A percentile compares a stretch with the other conserved stretches of the same genome.
Evolutionary conservation across 1,140 invertebrate genomes (phyloP).

Genomic region (Hestina assimilis): DNA sequence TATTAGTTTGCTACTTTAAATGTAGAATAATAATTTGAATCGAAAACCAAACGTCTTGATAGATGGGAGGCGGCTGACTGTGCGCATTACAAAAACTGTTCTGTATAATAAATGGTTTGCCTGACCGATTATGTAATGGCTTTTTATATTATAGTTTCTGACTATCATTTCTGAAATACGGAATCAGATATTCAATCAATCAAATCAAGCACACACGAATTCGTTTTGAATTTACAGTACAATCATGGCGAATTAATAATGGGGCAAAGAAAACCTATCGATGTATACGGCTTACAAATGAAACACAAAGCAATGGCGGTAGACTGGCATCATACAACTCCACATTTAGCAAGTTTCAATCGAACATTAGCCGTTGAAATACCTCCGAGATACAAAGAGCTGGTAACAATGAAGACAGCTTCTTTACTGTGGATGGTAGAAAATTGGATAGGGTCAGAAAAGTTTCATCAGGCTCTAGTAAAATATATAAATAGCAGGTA

Average conservation of each 20-base stretch:
- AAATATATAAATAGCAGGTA: constrained; percentile 64
- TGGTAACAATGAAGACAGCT: constrained; percentile 65
- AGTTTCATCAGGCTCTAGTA: constrained; percentile 58
- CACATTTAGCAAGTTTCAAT: constrained; percentile 53
- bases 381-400: constrained; percentile 47
- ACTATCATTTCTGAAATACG: no score
- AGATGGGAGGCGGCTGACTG: no score
- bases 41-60: no score
- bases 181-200: no score
- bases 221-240: constrained; percentile 51
- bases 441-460: constrained; percentile 60
- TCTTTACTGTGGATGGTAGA: constrained; percentile 70
- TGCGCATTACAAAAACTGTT: no score
- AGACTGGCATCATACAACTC: constrained; percentile 53
- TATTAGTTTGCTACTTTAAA: no score
- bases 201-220: no score
- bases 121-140: no score
- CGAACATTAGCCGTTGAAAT: constrained; percentile 54
- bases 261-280: constrained; percentile 28
- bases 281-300: constrained; percentile 52
- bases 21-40: no score
- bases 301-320: constrained; percentile 53
- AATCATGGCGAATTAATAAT: constrained; percentile 32
- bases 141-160: no score
- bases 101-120: no score